A percentile compares a stretch with the other conserved stretches of the same genome.
Conservation (phyloP, 2,888 invertebrate species). For the Nineta flava region DNA sequence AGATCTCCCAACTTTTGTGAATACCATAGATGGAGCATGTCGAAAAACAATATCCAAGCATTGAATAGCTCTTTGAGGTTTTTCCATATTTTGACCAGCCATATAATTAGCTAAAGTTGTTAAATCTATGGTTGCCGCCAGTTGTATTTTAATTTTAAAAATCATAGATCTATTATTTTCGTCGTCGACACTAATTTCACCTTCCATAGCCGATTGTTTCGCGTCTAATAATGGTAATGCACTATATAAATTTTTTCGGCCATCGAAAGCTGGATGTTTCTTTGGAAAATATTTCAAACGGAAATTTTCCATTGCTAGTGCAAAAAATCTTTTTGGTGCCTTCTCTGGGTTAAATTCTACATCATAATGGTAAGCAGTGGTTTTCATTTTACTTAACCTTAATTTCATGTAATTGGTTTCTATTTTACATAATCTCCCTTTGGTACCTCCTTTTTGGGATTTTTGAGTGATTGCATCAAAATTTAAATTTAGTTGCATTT, state of each 20-base stretch:
- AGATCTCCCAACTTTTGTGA: constrained; percentile 54
- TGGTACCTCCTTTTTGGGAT: constrained; percentile 19
- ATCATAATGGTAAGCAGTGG: constrained; percentile 61
- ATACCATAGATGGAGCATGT: constrained; percentile 37
- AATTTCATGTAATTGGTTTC: constrained; percentile 50
- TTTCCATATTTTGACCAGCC: constrained; percentile 23
- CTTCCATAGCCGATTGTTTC: constrained; percentile 16
- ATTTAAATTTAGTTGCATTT: neutral
- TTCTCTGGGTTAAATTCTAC: constrained; percentile 41
- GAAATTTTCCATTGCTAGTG: constrained; percentile 26
- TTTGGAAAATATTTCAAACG: constrained; percentile 25
- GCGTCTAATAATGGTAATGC: constrained; percentile 28
- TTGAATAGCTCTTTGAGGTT: constrained; percentile 48
- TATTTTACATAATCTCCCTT: constrained; percentile 30
- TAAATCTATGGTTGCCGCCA: constrained; percentile 37
- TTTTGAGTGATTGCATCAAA: constrained; percentile 13
- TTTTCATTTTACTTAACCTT: constrained; percentile 29
- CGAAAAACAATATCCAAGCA: constrained; percentile 72
- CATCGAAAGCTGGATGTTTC: constrained; percentile 52
- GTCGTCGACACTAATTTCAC: constrained; percentile 19
- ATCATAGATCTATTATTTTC: constrained; percentile 15
- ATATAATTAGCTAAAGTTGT: constrained; percentile 27
- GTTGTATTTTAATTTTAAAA: constrained; percentile 35
- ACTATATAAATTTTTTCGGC: constrained; percentile 48
- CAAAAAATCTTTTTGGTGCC: constrained; percentile 49